These are phyloP conservation scores for Helicoverpa armigera DNA, from an alignment of 1,140 invertebrate genomes.

Conservation along the genomic window DNA sequence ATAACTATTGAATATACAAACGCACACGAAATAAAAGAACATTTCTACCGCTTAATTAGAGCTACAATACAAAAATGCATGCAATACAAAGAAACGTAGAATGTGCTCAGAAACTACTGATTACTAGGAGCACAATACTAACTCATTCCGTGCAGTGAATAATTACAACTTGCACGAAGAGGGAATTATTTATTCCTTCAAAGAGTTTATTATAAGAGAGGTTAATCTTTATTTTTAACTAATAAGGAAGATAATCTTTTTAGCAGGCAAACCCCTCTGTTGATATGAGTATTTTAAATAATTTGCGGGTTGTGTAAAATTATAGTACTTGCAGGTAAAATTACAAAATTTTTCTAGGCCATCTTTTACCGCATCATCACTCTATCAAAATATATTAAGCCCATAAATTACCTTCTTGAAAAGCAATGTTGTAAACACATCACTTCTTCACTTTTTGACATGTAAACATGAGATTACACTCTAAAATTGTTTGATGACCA, in stretches of 20 bases:
- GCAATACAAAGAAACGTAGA: conserved; percentile 2
- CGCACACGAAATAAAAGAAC: not conserved
- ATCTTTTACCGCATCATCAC: no score
- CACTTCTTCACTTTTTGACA: no score
- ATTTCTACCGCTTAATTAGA: conserved; percentile 6
- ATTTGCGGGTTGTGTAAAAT: no score
- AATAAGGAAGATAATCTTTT: not conserved
- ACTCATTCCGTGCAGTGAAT: conserved; percentile 39
- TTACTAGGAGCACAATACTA: conserved; percentile 17
- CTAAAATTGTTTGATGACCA: conserved; percentile 50
- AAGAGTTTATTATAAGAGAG: conserved; percentile 5
- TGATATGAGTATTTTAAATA: no score
- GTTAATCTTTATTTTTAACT: not conserved
- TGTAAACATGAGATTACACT: conserved; percentile 6
- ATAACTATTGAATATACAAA: not conserved
- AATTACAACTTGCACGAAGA: conserved; percentile 24
- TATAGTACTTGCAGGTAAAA: no score
- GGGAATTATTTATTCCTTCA: conserved; percentile 2
- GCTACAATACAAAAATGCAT: not conserved
- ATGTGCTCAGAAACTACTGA: conserved; percentile 35
- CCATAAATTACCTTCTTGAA: no score
- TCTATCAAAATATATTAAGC: no score
- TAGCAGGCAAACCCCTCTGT: no score
- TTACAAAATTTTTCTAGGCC: no score
- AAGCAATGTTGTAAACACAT: no score